Percentiles rank a stretch among this genome's conserved stretches.
phyloP scores from a whole-genome alignment of 2,797 vertebrate genomes.

The Gastrophryne carolinensis region DNA sequence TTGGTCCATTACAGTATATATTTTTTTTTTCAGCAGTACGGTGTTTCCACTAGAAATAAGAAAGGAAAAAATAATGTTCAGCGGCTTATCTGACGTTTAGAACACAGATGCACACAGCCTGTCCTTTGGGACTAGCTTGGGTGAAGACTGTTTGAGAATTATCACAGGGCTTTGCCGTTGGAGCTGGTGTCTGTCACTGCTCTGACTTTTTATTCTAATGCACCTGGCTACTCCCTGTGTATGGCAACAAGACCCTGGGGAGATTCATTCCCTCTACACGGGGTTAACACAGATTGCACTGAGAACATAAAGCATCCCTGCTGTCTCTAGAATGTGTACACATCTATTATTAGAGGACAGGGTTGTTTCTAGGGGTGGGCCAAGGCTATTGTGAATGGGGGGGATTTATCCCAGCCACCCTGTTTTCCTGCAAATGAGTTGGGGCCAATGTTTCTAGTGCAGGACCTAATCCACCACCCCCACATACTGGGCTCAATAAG shows the following conservation, averaged over 20 bases:
- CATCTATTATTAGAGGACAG: background rate
- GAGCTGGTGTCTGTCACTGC: slow-evolving; percentile 18
- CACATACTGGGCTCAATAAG: no score
- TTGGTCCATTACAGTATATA: background rate
- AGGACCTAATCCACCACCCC: no score
- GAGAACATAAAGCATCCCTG: background rate
- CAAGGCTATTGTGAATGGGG: no score
- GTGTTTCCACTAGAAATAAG: slow-evolving; percentile 1
- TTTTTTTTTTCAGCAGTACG: slow-evolving; percentile 16
- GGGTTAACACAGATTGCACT: background rate
- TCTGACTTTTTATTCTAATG: slow-evolving; percentile 7
- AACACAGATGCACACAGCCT: slow-evolving; percentile 32
- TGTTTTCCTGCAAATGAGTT: no score
- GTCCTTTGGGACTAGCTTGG: slow-evolving; percentile 19
- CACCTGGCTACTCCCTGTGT: background rate
- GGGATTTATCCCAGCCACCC: no score
- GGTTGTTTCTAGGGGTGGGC: background rate
- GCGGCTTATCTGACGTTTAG: slow-evolving; percentile 7
- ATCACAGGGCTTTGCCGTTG: slow-evolving; percentile 4
- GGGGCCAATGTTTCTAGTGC: no score
- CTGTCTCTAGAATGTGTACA: background rate
- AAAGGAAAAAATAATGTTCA: slow-evolving; percentile 19
- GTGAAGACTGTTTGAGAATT: slow-evolving; percentile 27
- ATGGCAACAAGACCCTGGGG: background rate
- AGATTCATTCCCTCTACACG: background rate